phyloP scores from a whole-genome alignment of 2,888 invertebrate genomes.

The Amiota mariae region DNA sequence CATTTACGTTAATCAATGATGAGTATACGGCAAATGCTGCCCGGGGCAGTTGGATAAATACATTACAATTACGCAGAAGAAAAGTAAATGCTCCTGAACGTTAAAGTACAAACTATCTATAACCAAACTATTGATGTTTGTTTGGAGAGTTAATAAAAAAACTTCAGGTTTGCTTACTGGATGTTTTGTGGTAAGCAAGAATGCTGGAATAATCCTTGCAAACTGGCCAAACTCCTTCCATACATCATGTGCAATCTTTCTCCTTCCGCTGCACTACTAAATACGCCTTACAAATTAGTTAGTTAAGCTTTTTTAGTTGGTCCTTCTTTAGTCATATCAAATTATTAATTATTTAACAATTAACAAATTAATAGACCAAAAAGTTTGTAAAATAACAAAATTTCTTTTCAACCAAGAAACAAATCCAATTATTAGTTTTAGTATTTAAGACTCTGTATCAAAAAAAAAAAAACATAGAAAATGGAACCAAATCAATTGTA shows the following conservation, averaged over 20 bases:
- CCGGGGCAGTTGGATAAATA: slow-evolving; percentile 61
- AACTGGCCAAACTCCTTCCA: not conserved
- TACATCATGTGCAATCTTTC: not conserved
- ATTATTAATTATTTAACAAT: no score
- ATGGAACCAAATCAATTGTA: slow-evolving; percentile 24
- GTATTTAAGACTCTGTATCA: no score
- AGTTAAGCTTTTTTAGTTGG: no score
- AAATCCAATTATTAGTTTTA: no score
- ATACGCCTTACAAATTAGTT: not conserved
- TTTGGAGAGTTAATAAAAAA: not conserved
- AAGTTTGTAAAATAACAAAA: no score
- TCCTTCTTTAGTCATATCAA: no score
- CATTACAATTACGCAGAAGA: slow-evolving; percentile 43
- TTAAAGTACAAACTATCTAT: not conserved
- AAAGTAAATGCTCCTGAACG: slow-evolving; percentile 30
- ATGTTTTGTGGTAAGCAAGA: slow-evolving; percentile 13
- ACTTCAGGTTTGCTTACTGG: not conserved
- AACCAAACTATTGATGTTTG: not conserved
- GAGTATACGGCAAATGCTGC: slow-evolving; percentile 67
- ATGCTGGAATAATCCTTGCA: slow-evolving; percentile 26
- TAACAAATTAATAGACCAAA: no score
- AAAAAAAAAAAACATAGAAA: not conserved
- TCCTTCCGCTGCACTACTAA: not conserved
- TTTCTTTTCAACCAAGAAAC: no score
- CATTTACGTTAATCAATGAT: slow-evolving; percentile 52